phyloP scores from a whole-genome alignment of 2,888 invertebrate genomes.

The Epirrhoe tristata region DNA sequence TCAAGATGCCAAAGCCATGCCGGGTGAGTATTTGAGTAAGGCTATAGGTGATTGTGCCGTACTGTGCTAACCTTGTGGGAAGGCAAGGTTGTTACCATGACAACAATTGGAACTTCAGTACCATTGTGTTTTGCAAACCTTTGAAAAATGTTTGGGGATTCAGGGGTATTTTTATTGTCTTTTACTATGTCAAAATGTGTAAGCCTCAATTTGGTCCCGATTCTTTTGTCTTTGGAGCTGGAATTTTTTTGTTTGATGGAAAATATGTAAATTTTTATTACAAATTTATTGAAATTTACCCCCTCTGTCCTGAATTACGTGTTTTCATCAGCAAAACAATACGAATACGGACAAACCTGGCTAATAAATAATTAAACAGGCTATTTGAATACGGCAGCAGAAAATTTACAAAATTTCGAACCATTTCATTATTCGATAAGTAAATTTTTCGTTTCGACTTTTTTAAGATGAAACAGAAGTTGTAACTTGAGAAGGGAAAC shows the following conservation, averaged over 20 bases:
- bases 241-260: slow-evolving; percentile 24
- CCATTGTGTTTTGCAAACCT: slow-evolving; percentile 44
- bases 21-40: neutral
- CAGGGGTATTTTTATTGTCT: slow-evolving; percentile 34
- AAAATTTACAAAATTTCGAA: neutral
- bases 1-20: too few relatives aligned
- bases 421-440: too few relatives aligned
- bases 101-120: slow-evolving; percentile 31
- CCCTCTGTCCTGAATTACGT: slow-evolving; percentile 1
- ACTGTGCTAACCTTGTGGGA: slow-evolving; percentile 24
- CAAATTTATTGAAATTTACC: slow-evolving; percentile 3
- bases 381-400: neutral
- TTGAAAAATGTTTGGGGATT: slow-evolving; percentile 52
- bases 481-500: neutral
- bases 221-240: slow-evolving; percentile 25
- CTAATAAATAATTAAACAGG: slow-evolving; percentile 2
- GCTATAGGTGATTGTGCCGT: neutral
- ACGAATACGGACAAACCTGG: neutral
- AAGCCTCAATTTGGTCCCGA: slow-evolving; percentile 26
- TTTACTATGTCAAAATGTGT: slow-evolving; percentile 23
- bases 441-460: neutral
- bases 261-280: slow-evolving; percentile 20
- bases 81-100: slow-evolving; percentile 42
- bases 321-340: neutral
- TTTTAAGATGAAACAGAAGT: neutral